phyloP scores from a whole-genome alignment of 1,140 invertebrate species.

The Aphaenogaster floridana region DNA sequence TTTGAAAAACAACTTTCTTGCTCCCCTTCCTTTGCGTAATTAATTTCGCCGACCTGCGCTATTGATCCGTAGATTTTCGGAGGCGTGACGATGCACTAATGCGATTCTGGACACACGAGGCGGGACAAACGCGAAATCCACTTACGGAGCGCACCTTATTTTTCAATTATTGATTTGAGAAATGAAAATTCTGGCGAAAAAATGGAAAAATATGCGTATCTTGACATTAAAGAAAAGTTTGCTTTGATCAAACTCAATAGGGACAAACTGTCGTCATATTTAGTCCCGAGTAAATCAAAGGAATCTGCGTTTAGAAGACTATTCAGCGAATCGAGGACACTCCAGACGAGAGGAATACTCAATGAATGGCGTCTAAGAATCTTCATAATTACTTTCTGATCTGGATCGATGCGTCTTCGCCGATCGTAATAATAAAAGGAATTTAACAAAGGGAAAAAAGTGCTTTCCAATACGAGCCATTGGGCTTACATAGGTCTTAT shows the following conservation, averaged over 20 bases:
- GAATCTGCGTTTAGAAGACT: background rate
- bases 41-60: constrained; percentile 33
- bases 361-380: constrained; percentile 10
- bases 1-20: constrained; percentile 44
- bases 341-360: background rate
- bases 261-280: background rate
- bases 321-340: background rate
- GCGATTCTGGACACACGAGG: background rate
- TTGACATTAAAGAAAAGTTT: background rate
- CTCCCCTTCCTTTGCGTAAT: constrained; percentile 14
- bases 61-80: constrained; percentile 48
- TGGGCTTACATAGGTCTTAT: background rate
- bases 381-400: constrained; percentile 19
- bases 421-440: background rate
- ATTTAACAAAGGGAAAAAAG: background rate
- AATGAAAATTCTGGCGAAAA: background rate
- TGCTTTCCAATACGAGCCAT: background rate
- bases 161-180: background rate
- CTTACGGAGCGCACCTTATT: background rate
- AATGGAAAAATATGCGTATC: background rate
- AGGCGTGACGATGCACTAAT: constrained; percentile 44
- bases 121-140: constrained; percentile 8
- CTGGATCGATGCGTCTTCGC: constrained; percentile 2
- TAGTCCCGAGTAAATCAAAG: background rate
- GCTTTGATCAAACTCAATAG: background rate